Evolutionary conservation across 2,888 invertebrate genomes (phyloP).

Genomic region (Oegoconia quadripuncta): DNA sequence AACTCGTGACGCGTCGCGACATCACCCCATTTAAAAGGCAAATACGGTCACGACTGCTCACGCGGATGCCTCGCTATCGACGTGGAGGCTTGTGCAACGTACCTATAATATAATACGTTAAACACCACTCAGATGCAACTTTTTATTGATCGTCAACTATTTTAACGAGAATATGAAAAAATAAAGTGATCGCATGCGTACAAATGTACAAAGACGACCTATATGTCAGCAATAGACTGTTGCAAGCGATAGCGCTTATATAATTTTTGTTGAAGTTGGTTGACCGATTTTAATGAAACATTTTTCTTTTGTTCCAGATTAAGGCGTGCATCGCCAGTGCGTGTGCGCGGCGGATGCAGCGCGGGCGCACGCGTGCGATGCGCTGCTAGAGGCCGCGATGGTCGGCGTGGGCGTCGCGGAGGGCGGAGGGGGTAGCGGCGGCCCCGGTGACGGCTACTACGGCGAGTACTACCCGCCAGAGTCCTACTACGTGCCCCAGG

Average conservation of each 20-base stretch:
- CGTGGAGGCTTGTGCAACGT: constrained; percentile 40
- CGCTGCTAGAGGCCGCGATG: constrained; percentile 62
- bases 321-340: constrained; percentile 33
- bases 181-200: too few relatives aligned
- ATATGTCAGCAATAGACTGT: too few relatives aligned
- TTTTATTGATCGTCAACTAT: neutral
- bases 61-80: constrained; percentile 46
- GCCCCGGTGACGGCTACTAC: constrained; percentile 63
- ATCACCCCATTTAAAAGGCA: constrained; percentile 65
- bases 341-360: constrained; percentile 29
- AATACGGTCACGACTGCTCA: constrained; percentile 66
- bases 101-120: constrained; percentile 23
- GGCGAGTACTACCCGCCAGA: constrained; percentile 81
- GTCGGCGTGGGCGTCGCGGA: constrained; percentile 74
- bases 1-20: constrained; percentile 63
- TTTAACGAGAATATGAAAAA: neutral
- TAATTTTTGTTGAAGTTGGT: too few relatives aligned
- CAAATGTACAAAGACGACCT: too few relatives aligned
- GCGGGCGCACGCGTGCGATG: constrained; percentile 32
- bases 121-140: neutral
- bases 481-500: constrained; percentile 77
- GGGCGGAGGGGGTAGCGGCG: constrained; percentile 56
- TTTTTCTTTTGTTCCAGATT: constrained; percentile 46
- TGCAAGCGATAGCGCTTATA: too few relatives aligned
- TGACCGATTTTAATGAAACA: too few relatives aligned